phyloP scores from a whole-genome alignment of 1,140 invertebrate genomes.

The Ceratina calcarata region DNA sequence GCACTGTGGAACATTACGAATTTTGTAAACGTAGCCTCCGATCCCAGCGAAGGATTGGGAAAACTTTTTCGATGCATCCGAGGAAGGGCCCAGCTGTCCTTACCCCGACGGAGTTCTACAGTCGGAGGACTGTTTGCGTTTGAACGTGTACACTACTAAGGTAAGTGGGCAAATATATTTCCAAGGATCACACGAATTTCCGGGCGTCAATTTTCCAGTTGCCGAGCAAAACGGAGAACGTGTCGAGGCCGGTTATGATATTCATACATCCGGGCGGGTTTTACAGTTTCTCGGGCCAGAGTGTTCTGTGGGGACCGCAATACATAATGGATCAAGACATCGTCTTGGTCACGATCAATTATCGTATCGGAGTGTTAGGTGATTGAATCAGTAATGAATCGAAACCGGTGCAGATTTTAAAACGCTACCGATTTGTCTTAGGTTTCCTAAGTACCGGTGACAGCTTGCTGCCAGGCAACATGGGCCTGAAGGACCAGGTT shows the following conservation, averaged over 20 bases:
- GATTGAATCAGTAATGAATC: conserved; percentile 22
- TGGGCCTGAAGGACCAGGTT: conserved; percentile 86
- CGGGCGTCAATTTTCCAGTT: conserved; percentile 23
- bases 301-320: conserved; percentile 81
- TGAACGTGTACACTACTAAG: conserved; percentile 88
- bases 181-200: too few species aligned
- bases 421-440: not conserved
- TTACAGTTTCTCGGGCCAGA: conserved; percentile 79
- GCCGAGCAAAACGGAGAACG: not conserved
- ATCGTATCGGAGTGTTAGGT: conserved; percentile 84
- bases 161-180: conserved; percentile 69
- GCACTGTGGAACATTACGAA: not conserved
- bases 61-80: conserved; percentile 70
- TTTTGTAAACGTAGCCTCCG: conserved; percentile 59
- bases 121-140: conserved; percentile 86
- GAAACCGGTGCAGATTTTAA: not conserved
- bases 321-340: conserved; percentile 85
- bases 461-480: conserved; percentile 82
- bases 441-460: conserved; percentile 66
- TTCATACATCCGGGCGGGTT: conserved; percentile 81
- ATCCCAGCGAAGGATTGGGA: conserved; percentile 81
- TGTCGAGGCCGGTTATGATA: conserved; percentile 75
- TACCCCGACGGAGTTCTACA: conserved; percentile 8
- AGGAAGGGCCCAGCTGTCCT: conserved; percentile 76
- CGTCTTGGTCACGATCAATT: conserved; percentile 87